A percentile compares a stretch with the other conserved stretches of the same genome.
These are phyloP conservation scores for Polymixis lichenea DNA, from an alignment of 2,888 invertebrate species.

Conservation along the genomic window DNA sequence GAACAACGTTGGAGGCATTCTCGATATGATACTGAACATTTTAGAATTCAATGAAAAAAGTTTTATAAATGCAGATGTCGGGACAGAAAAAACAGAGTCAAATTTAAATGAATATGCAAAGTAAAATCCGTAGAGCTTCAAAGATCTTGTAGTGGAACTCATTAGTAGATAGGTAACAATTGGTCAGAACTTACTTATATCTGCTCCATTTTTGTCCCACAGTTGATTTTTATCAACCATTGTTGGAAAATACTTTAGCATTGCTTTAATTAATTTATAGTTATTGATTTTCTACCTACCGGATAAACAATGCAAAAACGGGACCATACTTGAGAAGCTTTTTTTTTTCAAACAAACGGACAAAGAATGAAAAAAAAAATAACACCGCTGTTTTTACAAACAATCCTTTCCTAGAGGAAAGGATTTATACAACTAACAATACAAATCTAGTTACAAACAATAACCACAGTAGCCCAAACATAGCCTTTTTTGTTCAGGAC, in stretches of 20 bases:
- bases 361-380: constrained; percentile 19
- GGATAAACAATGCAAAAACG: constrained; percentile 21
- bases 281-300: not conserved
- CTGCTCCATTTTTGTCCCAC: not conserved
- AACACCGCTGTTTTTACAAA: constrained; percentile 58
- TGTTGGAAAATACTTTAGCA: not conserved
- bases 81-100: constrained; percentile 6
- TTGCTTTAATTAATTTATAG: not conserved
- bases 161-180: not conserved
- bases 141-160: not conserved
- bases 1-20: constrained; percentile 84
- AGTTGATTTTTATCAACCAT: not conserved
- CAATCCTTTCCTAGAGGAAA: constrained; percentile 80
- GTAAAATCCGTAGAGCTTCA: not conserved
- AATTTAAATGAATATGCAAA: constrained; percentile 1
- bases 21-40: constrained; percentile 67
- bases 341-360: constrained; percentile 11
- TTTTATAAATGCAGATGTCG: constrained; percentile 38
- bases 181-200: not conserved
- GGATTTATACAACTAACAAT: constrained; percentile 81
- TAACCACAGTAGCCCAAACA: constrained; percentile 82
- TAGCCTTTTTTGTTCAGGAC: constrained; percentile 72
- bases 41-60: constrained; percentile 63
- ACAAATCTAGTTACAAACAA: constrained; percentile 85
- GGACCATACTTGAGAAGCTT: constrained; percentile 10